phyloP scores from a whole-genome alignment of 2,888 invertebrate genomes.

The Dorcus parallelipipedus region DNA sequence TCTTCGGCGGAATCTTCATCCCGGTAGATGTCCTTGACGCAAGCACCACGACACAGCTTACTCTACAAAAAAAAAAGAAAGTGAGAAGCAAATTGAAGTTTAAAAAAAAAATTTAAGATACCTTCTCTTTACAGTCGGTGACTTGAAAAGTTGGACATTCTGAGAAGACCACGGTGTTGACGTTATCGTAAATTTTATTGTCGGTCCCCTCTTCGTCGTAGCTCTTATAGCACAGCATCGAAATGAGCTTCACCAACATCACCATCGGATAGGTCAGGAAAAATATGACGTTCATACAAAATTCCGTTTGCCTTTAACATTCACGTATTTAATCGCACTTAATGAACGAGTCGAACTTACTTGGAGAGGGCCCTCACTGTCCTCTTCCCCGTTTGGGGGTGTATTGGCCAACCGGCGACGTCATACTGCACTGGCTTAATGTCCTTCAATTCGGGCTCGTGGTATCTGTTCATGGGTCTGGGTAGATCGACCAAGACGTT shows the following conservation, averaged over 20 bases:
- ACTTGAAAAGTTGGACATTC: slow-evolving; percentile 20
- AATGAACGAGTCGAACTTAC: slow-evolving; percentile 26
- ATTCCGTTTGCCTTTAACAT: slow-evolving; percentile 43
- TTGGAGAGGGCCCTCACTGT: slow-evolving; percentile 44
- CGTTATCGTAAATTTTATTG: slow-evolving; percentile 20
- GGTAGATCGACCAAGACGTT: slow-evolving; percentile 31
- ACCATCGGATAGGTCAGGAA: slow-evolving; percentile 50
- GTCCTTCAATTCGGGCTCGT: slow-evolving; percentile 38
- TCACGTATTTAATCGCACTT: background rate
- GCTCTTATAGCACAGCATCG: slow-evolving; percentile 39
- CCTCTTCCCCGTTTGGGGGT: slow-evolving; percentile 42
- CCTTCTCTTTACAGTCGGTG: slow-evolving; percentile 13
- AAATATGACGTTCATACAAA: slow-evolving; percentile 50
- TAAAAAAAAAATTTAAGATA: slow-evolving; percentile 1
- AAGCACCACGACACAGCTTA: slow-evolving; percentile 8
- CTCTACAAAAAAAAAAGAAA: background rate
- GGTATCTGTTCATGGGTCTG: slow-evolving; percentile 34
- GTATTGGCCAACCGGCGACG: slow-evolving; percentile 39
- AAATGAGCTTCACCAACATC: slow-evolving; percentile 35
- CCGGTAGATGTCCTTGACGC: slow-evolving; percentile 17
- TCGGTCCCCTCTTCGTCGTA: slow-evolving; percentile 28
- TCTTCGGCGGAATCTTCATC: slow-evolving; percentile 38
- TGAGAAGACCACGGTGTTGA: slow-evolving; percentile 29
- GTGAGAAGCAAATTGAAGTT: background rate
- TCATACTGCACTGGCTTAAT: slow-evolving; percentile 38